These are phyloP conservation scores for Thymallus thymallus DNA, from an alignment of 2,113 vertebrate genomes.

Conservation along the genomic window DNA sequence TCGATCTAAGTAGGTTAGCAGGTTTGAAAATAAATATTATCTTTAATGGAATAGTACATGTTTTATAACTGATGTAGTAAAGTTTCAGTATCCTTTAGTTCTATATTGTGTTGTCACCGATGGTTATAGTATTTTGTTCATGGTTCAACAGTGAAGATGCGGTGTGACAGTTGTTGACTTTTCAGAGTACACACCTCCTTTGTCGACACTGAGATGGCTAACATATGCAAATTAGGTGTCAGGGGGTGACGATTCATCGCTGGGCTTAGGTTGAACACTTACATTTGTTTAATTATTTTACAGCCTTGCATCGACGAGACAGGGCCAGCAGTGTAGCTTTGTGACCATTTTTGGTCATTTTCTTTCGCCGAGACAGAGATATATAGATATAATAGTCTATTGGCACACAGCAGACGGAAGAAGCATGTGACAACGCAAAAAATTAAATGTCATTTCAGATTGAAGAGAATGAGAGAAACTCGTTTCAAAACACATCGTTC, in stretches of 20 bases:
- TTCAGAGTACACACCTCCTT: not conserved
- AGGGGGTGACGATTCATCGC: not conserved
- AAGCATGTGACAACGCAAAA: not conserved
- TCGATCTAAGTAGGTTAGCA: not conserved
- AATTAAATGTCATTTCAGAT: too few relatives aligned
- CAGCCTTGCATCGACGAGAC: not conserved
- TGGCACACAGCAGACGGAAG: not conserved
- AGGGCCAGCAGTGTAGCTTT: conserved; percentile 13
- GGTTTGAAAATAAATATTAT: not conserved
- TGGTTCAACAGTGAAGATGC: not conserved
- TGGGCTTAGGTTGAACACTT: not conserved
- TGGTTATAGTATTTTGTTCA: not conserved
- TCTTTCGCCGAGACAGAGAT: conserved; percentile 17
- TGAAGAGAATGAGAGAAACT: too few relatives aligned
- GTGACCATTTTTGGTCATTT: conserved; percentile 69
- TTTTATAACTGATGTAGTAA: too few relatives aligned
- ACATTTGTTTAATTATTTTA: not conserved
- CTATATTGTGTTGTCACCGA: too few relatives aligned
- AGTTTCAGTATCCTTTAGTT: too few relatives aligned
- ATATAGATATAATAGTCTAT: not conserved
- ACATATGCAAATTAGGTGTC: not conserved
- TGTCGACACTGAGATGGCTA: not conserved
- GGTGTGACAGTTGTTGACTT: conserved; percentile 29
- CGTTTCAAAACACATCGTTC: too few relatives aligned
- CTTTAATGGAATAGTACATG: not conserved